Evolutionary conservation across 2,888 invertebrate genomes (phyloP).

Genomic region (Oligia strigilis): DNA sequence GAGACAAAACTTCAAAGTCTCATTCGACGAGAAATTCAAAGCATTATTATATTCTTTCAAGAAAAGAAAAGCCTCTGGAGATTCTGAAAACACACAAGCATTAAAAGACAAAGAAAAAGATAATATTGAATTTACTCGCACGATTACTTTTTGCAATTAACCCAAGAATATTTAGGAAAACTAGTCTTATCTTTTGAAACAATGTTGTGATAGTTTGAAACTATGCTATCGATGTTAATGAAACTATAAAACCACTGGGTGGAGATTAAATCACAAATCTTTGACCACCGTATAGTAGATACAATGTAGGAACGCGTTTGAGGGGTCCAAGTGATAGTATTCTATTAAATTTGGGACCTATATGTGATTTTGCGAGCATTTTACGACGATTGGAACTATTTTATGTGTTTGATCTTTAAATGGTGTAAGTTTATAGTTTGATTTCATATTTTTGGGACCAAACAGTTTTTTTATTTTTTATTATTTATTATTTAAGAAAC

Average conservation of each 20-base stretch:
- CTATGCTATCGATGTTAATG: slow-evolving; percentile 32
- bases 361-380: slow-evolving; percentile 48
- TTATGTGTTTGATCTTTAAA: slow-evolving; percentile 41
- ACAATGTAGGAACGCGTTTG: background rate
- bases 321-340: slow-evolving; percentile 12
- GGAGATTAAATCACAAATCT: slow-evolving; percentile 45
- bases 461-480: too few relatives aligned
- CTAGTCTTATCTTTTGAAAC: background rate
- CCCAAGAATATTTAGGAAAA: slow-evolving; percentile 9
- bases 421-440: slow-evolving; percentile 19
- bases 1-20: slow-evolving; percentile 13
- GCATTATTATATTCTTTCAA: slow-evolving; percentile 13
- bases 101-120: slow-evolving; percentile 27
- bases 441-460: slow-evolving; percentile 22
- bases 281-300: background rate
- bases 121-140: slow-evolving; percentile 19
- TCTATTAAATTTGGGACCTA: slow-evolving; percentile 48
- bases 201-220: slow-evolving; percentile 14
- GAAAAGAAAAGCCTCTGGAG: slow-evolving; percentile 20
- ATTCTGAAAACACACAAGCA: slow-evolving; percentile 21
- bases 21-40: slow-evolving; percentile 12
- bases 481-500: too few relatives aligned
- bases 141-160: slow-evolving; percentile 12
- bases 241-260: slow-evolving; percentile 41
- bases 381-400: slow-evolving; percentile 58